Base-by-base conservation (phyloP, 2,888 invertebrate genomes). In the Galerucella pusilla region DNA sequence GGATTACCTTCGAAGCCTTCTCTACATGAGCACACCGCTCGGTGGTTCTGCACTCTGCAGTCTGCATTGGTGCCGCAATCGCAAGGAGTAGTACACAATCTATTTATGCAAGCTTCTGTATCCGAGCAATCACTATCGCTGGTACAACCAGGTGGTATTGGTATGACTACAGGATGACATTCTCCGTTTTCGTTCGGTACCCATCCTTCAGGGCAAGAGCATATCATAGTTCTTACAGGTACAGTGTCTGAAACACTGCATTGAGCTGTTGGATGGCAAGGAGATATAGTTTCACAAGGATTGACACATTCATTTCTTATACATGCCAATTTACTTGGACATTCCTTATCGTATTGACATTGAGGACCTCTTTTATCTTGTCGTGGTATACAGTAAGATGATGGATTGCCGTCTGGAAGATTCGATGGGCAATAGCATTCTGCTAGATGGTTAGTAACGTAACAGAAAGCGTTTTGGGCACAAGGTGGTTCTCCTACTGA, bases 1-100 rank as follows among this genome's bases (percentile, higher is more conserved):
- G 97, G 96, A 88, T 97, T 94, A 64, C 97, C 97, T 84, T 95
- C 94, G 84, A 90, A 95, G 49, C 96, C 96, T 82, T 93, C 91
- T 81, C 92, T 90, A 85, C 97, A 97, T 3, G 95, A 94, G 86
- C 97, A 97, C 54, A 94, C 92, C 2, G 96, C 96, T 76, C 96
- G 92, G 85, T 97, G 97, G 82, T 95, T 93, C 77, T 92, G 92
- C 7, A 97, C 92, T 78, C 92, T 91, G 84, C 97, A 97, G 80
- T 93, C 91, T 57, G 96, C 94, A 83, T 96, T 94, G 57, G 91
- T 91, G 69, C 97, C 97, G 85, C 97, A 97, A 84, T 94, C 94
- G 86, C 97, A 97, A 14, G 96, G 96, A 83, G 95, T 94, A 80
- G 94, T 91, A 84, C 97, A 97, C 80, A 94, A 92, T 83, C 96